Base-by-base conservation (phyloP, 92 coral and sea anemone genomes). In the Chrysogorgia sp. region DNA sequence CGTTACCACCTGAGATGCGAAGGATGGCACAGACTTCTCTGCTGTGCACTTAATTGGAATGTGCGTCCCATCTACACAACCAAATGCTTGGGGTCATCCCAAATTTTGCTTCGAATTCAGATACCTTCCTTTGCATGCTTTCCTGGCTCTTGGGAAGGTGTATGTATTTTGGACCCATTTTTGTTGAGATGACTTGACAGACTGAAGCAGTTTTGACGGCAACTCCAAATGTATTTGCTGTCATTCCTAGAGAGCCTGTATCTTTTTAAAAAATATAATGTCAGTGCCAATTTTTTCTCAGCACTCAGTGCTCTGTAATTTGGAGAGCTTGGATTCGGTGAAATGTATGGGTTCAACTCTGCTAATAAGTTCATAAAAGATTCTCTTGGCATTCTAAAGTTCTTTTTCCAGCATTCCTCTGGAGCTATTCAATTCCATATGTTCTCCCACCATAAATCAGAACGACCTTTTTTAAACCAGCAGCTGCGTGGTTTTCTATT, bases 71-170 rank as follows among this genome's bases (percentile, higher is more conserved):
- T 83, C 83, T 17, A 76, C 41, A 37, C 86, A 77, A 0, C 90
- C 90, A 86, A 82, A 86, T 0, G 84, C 84, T 40, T 87, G 91
- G n/a, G 7, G 83, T 74, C 71, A 88, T 61, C 19, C 86, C 91
- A 84, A 63, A 79, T 76, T 74, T 87, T n/a, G n/a, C n/a, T n/a
- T n/a, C n/a, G n/a, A n/a, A n/a, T n/a, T n/a, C n/a, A 12, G 84
- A 65, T 22, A 86, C 86, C 63, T 66, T 75, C 58, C 57, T 58
- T 78, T 58, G 21, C 80, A 82, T 74, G 63, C 82, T 83, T n/a
- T 43, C 71, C 56, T 37, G 62, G 58, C 63, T 56, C n/a, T n/a
- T n/a, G 7, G 90, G 83, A 21, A 86, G 75, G 32, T 86, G 67
- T 21, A 87, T 9, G 63, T 77, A 77, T 60, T 69, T 71, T 60